Conservation (phyloP, 2,113 vertebrate species). For the Scolopax mira region DNA sequence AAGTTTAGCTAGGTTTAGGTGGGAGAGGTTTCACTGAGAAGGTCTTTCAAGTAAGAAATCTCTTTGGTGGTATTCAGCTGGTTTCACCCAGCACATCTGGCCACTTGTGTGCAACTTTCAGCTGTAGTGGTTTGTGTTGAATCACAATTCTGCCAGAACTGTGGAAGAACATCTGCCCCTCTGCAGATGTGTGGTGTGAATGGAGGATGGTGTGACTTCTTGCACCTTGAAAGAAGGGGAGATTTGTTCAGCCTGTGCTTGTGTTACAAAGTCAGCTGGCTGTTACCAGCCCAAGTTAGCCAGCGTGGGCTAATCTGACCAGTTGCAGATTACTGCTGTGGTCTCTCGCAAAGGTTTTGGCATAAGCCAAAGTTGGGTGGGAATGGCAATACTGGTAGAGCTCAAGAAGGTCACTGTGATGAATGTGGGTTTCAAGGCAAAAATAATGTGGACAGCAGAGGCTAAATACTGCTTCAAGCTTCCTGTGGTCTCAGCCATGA, state of each 20-base stretch:
- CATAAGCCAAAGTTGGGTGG: background rate
- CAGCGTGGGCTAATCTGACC: background rate
- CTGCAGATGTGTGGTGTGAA: fast-evolving
- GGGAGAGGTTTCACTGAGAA: background rate
- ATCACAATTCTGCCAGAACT: background rate
- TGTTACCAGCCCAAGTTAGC: background rate
- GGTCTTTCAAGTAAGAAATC: background rate
- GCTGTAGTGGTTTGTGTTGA: background rate
- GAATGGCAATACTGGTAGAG: background rate
- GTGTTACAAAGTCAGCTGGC: fast-evolving
- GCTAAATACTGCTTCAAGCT: background rate
- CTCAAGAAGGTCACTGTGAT: background rate
- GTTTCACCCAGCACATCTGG: background rate
- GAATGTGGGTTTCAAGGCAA: background rate
- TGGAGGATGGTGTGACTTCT: background rate
- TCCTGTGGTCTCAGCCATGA: background rate
- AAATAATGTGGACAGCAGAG: background rate
- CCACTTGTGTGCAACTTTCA: background rate
- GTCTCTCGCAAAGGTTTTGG: background rate
- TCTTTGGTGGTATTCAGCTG: background rate
- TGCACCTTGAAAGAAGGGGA: background rate
- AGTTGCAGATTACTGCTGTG: background rate
- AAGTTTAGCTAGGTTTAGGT: background rate
- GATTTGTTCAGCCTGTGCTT: background rate
- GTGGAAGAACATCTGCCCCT: background rate